Percentiles rank a stretch among this genome's conserved stretches.
Evolutionary conservation across 2,888 invertebrate species (phyloP).

Genomic region (Protophormia terraenovae): DNA sequence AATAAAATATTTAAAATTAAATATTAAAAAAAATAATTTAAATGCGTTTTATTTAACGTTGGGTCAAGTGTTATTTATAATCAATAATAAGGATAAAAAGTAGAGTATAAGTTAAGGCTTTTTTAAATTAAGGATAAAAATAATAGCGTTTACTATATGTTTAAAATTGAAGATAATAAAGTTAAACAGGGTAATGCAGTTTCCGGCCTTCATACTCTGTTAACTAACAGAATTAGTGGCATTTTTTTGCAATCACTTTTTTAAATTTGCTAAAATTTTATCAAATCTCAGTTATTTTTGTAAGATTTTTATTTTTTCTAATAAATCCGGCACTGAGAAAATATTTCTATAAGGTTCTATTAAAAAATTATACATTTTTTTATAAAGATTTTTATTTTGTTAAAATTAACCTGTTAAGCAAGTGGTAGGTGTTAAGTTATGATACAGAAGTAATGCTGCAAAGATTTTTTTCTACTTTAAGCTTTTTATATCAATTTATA

Average conservation of each 20-base stretch:
- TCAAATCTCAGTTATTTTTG: no score
- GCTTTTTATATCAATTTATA: no score
- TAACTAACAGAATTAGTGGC: background rate
- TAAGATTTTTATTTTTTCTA: no score
- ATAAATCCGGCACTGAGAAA: no score
- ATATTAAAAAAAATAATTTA: background rate
- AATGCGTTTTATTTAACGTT: background rate
- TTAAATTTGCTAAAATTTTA: background rate
- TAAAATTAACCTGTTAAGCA: no score
- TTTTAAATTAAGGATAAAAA: no score
- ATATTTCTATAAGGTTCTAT: no score
- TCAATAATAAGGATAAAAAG: background rate
- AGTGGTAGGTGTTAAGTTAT: no score
- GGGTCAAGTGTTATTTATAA: background rate
- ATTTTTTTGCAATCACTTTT: background rate
- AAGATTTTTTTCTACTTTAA: no score
- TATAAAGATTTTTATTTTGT: no score
- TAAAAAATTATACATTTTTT: no score
- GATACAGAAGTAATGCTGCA: no score
- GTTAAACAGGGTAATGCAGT: background rate
- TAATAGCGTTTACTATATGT: background rate
- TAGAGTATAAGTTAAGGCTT: background rate
- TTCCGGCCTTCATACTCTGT: background rate
- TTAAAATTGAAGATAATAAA: background rate
- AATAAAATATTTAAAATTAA: constrained; percentile 38